Conservation (phyloP, 2,797 vertebrate species). For the Melanotaenia maccullochi region DNA sequence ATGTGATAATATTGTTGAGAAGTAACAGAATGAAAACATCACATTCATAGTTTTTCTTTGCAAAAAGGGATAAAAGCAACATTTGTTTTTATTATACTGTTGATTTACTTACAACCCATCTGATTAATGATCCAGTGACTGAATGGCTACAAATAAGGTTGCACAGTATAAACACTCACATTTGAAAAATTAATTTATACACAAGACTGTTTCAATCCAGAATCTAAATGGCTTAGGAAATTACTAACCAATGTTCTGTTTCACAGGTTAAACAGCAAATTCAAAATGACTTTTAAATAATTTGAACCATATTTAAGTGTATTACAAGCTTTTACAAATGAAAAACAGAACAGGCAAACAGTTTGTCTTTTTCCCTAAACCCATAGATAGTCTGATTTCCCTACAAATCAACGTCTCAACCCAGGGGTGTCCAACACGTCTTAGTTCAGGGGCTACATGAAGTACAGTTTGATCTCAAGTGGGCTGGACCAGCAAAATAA, state of each 20-base stretch:
- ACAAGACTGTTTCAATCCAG: background rate
- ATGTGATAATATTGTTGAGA: background rate
- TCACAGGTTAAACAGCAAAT: background rate
- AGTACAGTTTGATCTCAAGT: too few species aligned
- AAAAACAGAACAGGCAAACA: background rate
- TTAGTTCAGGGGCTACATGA: too few species aligned
- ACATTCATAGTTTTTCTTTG: background rate
- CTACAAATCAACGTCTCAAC: too few species aligned
- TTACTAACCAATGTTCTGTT: background rate
- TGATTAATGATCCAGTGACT: background rate
- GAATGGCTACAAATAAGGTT: background rate
- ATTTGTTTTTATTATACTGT: background rate
- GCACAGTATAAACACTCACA: background rate
- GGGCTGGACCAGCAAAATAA: too few species aligned
- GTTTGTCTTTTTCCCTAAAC: too few species aligned
- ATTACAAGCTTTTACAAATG: background rate
- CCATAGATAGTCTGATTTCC: too few species aligned
- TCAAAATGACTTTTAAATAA: background rate
- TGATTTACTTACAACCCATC: background rate
- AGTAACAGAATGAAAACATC: background rate
- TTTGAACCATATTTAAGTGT: too few species aligned
- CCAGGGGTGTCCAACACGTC: too few species aligned
- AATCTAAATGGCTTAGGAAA: background rate
- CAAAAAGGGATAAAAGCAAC: background rate
- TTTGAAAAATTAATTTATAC: background rate